Percentiles rank a stretch among this genome's conserved stretches.
Evolutionary conservation across 2,888 invertebrate species (phyloP).

Genomic region (Punctoribates punctum): DNA sequence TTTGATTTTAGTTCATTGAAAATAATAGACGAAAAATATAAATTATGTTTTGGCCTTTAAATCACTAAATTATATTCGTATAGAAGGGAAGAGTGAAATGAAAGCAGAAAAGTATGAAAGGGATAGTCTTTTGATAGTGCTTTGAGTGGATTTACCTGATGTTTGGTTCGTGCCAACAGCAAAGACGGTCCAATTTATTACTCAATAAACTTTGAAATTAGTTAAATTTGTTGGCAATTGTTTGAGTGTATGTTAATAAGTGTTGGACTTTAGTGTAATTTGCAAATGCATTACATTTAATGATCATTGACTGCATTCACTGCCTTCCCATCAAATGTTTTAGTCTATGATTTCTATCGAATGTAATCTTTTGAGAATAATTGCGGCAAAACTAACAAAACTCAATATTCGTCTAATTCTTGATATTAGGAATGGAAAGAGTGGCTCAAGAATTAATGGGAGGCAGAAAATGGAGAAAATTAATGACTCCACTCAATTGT

Average conservation of each 20-base stretch:
- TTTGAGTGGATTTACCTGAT: not conserved
- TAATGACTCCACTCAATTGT: conserved; percentile 46
- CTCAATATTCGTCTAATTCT: conserved; percentile 26
- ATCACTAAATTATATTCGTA: no score
- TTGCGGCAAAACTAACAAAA: conserved; percentile 4
- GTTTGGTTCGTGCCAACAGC: conserved; percentile 15
- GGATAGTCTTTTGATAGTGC: no score
- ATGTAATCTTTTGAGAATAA: not conserved
- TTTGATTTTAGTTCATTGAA: not conserved
- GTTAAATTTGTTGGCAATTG: conserved; percentile 12
- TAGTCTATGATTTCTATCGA: not conserved
- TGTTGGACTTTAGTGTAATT: conserved; percentile 29
- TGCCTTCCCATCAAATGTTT: not conserved
- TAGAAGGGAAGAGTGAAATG: no score
- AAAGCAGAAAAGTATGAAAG: no score
- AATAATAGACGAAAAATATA: no score
- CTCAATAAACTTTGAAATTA: conserved; percentile 3
- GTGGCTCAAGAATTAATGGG: conserved; percentile 50
- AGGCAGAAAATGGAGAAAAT: conserved; percentile 49
- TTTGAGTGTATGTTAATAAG: conserved; percentile 6
- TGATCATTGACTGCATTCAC: conserved; percentile 11
- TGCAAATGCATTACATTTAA: conserved; percentile 33
- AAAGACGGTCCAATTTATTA: not conserved
- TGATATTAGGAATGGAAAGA: conserved; percentile 49
- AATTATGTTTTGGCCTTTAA: no score